These are phyloP conservation scores for Drosophila willistoni DNA, from an alignment of 1,140 invertebrate genomes.

Conservation along the genomic window DNA sequence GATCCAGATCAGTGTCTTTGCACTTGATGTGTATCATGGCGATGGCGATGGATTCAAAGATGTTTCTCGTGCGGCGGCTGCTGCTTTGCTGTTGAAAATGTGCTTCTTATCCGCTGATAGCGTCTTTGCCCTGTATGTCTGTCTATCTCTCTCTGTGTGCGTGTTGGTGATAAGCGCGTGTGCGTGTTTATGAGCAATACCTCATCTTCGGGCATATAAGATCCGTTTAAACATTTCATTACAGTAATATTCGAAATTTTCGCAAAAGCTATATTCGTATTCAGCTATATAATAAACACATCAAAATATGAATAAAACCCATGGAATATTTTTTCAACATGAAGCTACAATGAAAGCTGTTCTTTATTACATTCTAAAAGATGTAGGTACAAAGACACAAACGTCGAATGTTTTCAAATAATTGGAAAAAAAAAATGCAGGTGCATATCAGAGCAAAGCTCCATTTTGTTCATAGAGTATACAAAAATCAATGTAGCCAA, in stretches of 20 bases:
- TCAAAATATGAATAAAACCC: not conserved
- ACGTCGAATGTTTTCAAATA: not conserved
- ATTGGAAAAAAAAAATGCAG: not conserved
- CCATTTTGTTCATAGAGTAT: not conserved
- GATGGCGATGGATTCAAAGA: slow-evolving; percentile 26
- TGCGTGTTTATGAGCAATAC: slow-evolving; percentile 54
- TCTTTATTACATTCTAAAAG: not conserved
- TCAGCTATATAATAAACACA: not conserved
- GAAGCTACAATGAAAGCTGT: not conserved
- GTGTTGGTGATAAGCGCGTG: slow-evolving; percentile 41
- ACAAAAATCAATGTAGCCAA: not conserved
- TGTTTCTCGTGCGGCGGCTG: slow-evolving; percentile 7
- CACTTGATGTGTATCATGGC: slow-evolving; percentile 72
- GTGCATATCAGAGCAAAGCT: not conserved
- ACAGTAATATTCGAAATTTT: not conserved
- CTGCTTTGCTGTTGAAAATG: slow-evolving; percentile 36
- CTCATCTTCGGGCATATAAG: slow-evolving; percentile 40
- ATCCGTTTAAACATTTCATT: not conserved
- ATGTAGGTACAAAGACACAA: too few relatives aligned
- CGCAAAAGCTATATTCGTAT: not conserved
- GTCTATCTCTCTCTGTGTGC: not conserved
- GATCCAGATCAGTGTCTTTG: slow-evolving; percentile 72
- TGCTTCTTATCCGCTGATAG: slow-evolving; percentile 57
- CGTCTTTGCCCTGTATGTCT: slow-evolving; percentile 13
- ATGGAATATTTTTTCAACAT: not conserved